These are phyloP conservation scores for Venustaconcha ellipsiformis DNA, from an alignment of 1,140 invertebrate species.

Conservation along the genomic window DNA sequence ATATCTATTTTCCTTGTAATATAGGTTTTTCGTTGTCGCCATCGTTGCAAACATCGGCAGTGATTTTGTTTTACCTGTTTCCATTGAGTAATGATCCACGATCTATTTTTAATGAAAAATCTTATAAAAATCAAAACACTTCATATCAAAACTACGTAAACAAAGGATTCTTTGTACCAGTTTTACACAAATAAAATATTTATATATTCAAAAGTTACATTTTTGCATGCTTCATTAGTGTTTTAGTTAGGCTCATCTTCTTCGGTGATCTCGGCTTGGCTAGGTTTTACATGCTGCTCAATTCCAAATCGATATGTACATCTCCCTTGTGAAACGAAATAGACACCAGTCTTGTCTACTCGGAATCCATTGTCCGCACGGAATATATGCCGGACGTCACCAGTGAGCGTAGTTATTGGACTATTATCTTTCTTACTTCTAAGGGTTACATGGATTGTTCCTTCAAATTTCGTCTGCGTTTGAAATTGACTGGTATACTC, in stretches of 20 bases:
- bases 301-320: conserved; percentile 68
- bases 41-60: too few relatives aligned
- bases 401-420: conserved; percentile 55
- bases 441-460: conserved; percentile 67
- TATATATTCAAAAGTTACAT: conserved; percentile 22
- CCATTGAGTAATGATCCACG: too few relatives aligned
- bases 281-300: conserved; percentile 65
- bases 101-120: too few relatives aligned
- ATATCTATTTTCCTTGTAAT: too few relatives aligned
- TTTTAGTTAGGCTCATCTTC: conserved; percentile 8
- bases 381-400: conserved; percentile 63
- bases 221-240: conserved; percentile 16
- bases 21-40: too few relatives aligned
- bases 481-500: conserved; percentile 70
- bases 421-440: conserved; percentile 63
- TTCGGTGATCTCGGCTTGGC: conserved; percentile 12
- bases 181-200: too few relatives aligned
- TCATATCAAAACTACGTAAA: too few relatives aligned
- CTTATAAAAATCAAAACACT: too few relatives aligned
- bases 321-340: conserved; percentile 58
- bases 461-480: conserved; percentile 65
- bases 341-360: conserved; percentile 53
- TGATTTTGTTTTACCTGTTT: too few relatives aligned
- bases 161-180: too few relatives aligned
- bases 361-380: conserved; percentile 54